Base-by-base conservation (phyloP, 2,113 vertebrate species). In the Typhlomys cinereus region DNA sequence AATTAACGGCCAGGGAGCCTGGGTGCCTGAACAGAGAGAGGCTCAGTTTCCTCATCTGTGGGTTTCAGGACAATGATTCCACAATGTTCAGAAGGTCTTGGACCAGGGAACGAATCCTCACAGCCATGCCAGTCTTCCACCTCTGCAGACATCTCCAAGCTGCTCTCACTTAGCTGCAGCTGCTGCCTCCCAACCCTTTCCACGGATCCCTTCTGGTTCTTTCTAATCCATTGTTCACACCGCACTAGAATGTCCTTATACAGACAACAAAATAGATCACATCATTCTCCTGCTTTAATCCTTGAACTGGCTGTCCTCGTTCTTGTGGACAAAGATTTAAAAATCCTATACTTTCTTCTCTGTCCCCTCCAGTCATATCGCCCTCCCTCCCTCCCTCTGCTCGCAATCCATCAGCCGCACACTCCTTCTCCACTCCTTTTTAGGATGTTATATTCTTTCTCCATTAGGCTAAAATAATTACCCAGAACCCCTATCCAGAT, bases 81-180 rank as follows among this genome's bases (percentile, higher is more conserved):
- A 1, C 7, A 61, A 7, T 4, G 7, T 7, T 18, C 36, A 39
- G 64, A 25, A 50, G n/a, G 9, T 59, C 4, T 20, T 46, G 50
- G 54, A 23, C 31, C 2, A 84, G 25, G 1, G 23, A 27, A 5
- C 21, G 12, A 23, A 36, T 36, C 13, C 23, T 79, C 20, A 59
- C 18, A 59, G 18, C 14, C 34, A 1, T 5, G 3, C 13, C 15
- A 9, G 21, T 14, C 73, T 4, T 10, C n/a, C 4, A 2, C 17
- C 23, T 76, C 39, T 18, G 5, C 27, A 20, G 14, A 6, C 73
- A 50, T 39, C 7, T 5, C 31, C 21, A 52, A 3, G 18, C 13
- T 31, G 18, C 59, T 27, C 25, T 39, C 8, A 4, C 34, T 10
- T 46, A 25, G 18, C 29, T 36, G 11, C 20, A 4, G 2, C n/a